Evolutionary conservation across 2,797 vertebrate genomes (phyloP).

Genomic region (Lepidocolaptes lacrymiger): DNA sequence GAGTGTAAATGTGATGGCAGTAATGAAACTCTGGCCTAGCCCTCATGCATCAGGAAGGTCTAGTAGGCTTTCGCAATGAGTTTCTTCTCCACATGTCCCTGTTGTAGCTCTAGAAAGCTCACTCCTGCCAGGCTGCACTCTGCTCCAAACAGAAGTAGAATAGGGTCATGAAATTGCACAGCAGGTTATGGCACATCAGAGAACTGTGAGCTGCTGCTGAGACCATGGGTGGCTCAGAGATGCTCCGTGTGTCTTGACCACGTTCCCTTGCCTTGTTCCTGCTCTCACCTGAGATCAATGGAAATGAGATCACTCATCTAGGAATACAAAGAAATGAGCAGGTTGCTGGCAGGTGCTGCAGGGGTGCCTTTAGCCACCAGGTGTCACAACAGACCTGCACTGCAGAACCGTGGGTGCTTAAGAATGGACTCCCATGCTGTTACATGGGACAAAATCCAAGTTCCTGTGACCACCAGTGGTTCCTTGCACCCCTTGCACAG

Average conservation of each 20-base stretch:
- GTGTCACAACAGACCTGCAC: conserved; percentile 15
- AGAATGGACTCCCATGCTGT: neutral
- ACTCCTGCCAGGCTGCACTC: neutral
- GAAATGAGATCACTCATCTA: neutral
- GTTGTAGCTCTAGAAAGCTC: neutral
- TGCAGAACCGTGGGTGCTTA: neutral
- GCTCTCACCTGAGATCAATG: neutral
- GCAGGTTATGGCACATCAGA: neutral
- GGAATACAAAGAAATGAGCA: neutral
- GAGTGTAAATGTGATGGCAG: neutral
- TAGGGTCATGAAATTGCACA: neutral
- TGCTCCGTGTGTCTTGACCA: neutral
- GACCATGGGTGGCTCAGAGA: neutral
- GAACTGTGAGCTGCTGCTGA: neutral
- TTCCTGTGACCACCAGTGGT: neutral
- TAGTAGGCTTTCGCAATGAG: neutral
- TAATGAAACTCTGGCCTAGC: neutral
- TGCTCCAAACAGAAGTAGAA: neutral
- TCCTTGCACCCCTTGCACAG: neutral
- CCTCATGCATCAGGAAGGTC: neutral
- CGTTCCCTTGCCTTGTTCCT: neutral
- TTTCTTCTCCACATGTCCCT: neutral
- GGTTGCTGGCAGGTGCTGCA: conserved; percentile 1
- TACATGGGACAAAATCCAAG: neutral
- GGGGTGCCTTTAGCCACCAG: conserved; percentile 30